These are phyloP conservation scores for Zygaena filipendulae DNA, from an alignment of 2,888 invertebrate genomes.

Conservation along the genomic window DNA sequence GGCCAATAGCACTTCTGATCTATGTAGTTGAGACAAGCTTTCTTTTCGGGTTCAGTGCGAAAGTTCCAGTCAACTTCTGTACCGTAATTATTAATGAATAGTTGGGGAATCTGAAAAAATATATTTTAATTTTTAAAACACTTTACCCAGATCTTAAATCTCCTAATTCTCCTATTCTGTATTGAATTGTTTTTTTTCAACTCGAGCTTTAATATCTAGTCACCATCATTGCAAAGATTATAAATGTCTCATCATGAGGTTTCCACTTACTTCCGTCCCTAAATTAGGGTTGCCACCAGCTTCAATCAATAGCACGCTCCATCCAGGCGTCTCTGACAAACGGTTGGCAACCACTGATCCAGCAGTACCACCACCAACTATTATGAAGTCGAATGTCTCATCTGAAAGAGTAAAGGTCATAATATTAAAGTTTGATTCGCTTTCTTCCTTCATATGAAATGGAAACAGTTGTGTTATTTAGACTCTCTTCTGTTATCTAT, in stretches of 20 bases:
- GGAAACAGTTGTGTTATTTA: no score
- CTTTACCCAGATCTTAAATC: no score
- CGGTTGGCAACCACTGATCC: constrained; percentile 67
- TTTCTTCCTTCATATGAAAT: no score
- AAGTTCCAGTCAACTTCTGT: constrained; percentile 10
- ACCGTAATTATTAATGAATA: constrained; percentile 11
- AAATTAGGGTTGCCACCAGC: constrained; percentile 66
- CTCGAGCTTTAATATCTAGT: no score
- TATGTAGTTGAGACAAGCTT: constrained; percentile 6
- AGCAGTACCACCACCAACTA: constrained; percentile 67
- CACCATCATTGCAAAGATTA: no score
- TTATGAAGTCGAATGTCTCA: constrained; percentile 57
- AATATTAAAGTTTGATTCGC: no score
- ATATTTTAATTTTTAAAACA: neutral
- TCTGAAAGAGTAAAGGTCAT: no score
- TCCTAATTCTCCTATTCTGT: no score
- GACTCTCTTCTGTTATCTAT: no score
- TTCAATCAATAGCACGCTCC: constrained; percentile 59
- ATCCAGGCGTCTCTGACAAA: constrained; percentile 50
- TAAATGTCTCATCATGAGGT: no score
- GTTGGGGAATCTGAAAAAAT: constrained; percentile 12
- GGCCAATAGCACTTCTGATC: constrained; percentile 8
- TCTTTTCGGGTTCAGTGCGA: constrained; percentile 5
- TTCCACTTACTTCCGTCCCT: constrained; percentile 31
- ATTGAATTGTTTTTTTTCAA: no score